A percentile compares a stretch with the other conserved stretches of the same genome.
phyloP scores from a whole-genome alignment of 1,140 invertebrate genomes.

The Papilio dardanus region DNA sequence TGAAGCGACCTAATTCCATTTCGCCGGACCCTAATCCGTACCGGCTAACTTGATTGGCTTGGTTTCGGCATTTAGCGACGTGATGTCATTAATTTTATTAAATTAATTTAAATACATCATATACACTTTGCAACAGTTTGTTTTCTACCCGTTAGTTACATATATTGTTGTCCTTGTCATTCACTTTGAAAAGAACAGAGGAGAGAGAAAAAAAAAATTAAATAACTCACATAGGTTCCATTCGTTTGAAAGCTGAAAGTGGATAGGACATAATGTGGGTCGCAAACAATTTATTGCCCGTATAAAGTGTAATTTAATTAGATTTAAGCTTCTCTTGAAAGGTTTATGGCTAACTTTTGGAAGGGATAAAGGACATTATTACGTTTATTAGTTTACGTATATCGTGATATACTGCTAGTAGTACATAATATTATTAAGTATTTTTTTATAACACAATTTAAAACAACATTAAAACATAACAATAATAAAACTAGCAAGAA shows the following conservation, averaged over 20 bases:
- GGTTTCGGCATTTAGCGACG: background rate
- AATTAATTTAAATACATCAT: no score
- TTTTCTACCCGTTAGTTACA: no score
- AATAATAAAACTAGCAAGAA: no score
- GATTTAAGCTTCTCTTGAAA: conserved; percentile 16
- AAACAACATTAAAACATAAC: no score
- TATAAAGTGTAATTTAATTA: conserved; percentile 29
- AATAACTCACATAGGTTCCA: background rate
- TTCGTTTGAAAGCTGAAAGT: background rate
- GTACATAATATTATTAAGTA: no score
- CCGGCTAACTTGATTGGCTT: conserved; percentile 4
- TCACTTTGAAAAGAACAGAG: background rate
- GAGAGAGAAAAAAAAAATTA: background rate
- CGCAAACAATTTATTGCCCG: conserved; percentile 21
- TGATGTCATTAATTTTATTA: background rate
- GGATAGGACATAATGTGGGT: conserved; percentile 8
- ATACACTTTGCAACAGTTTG: background rate
- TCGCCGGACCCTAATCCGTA: background rate
- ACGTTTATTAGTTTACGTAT: background rate
- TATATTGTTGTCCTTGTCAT: background rate
- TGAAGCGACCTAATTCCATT: background rate
- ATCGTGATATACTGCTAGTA: background rate
- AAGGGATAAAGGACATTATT: conserved; percentile 14
- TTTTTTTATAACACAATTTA: no score
- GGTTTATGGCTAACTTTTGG: conserved; percentile 28